Evolutionary conservation across 2,797 vertebrate species (phyloP).

Genomic region (Parauchenoglanis punctatus): DNA sequence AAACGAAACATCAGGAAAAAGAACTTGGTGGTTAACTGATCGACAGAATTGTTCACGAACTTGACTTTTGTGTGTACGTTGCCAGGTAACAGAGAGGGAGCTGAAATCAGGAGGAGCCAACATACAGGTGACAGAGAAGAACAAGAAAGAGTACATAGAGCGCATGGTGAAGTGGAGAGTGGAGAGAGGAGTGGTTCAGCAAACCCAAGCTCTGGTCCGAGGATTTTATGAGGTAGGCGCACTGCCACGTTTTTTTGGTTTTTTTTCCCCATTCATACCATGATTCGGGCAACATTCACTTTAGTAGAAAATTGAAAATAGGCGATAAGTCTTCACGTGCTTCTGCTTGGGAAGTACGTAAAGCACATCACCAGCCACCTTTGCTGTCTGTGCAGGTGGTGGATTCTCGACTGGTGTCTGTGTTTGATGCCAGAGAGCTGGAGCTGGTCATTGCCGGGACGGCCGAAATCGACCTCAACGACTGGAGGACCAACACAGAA

Average conservation of each 20-base stretch:
- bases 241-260: background rate
- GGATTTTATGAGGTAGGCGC: constrained; percentile 85
- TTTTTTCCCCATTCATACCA: background rate
- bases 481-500: constrained; percentile 88
- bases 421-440: constrained; percentile 86
- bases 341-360: background rate
- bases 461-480: constrained; percentile 86
- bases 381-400: constrained; percentile 74
- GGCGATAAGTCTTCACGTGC: background rate
- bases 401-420: constrained; percentile 86
- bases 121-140: constrained; percentile 85
- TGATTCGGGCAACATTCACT: background rate
- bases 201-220: constrained; percentile 84
- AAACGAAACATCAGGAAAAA: background rate
- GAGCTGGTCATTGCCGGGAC: constrained; percentile 88
- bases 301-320: background rate
- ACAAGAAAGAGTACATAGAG: constrained; percentile 90
- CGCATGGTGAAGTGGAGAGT: constrained; percentile 89
- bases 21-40: background rate
- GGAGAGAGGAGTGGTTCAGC: constrained; percentile 86
- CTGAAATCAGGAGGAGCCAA: constrained; percentile 87
- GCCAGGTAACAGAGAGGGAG: constrained; percentile 86
- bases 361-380: background rate
- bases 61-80: constrained; percentile 57
- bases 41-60: background rate